Percentiles rank a stretch among this genome's conserved stretches.
Evolutionary conservation across 1,140 invertebrate genomes (phyloP).

Genomic region (Eumeta japonica): DNA sequence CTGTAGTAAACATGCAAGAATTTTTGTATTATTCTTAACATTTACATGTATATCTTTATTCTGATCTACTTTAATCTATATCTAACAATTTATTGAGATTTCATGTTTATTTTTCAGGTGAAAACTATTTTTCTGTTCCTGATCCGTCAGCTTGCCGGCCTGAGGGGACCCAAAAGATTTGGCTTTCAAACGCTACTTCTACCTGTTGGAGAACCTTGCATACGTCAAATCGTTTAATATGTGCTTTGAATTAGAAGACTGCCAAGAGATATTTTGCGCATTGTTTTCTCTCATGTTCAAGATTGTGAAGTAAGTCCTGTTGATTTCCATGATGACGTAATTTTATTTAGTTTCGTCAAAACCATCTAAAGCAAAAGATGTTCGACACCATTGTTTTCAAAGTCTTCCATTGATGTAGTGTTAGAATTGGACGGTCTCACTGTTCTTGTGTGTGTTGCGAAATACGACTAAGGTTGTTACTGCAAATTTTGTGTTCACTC

Average conservation of each 20-base stretch:
- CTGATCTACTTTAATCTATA: no score
- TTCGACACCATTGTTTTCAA: no score
- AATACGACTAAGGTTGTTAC: no score
- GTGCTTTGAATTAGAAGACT: conserved; percentile 97
- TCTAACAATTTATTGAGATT: background rate
- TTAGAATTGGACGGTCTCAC: background rate
- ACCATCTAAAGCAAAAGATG: no score
- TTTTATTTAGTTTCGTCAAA: no score
- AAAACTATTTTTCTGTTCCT: conserved; percentile 94
- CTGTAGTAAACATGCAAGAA: no score
- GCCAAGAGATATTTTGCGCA: conserved; percentile 93
- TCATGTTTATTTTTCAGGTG: conserved; percentile 22
- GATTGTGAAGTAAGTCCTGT: conserved; percentile 83
- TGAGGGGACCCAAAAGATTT: conserved; percentile 95
- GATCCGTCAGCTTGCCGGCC: conserved; percentile 90
- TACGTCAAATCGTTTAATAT: conserved; percentile 99
- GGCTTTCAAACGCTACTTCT: conserved; percentile 97
- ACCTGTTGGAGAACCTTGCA: conserved; percentile 91
- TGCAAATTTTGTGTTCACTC: no score
- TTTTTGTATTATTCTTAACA: no score
- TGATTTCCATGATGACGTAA: conserved; percentile 1
- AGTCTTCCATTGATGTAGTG: no score
- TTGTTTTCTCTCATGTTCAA: conserved; percentile 95
- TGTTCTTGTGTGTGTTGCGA: no score
- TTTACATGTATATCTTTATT: no score